These are phyloP conservation scores for Cyphomyrmex costatus DNA, from an alignment of 1,140 invertebrate species.

Conservation along the genomic window DNA sequence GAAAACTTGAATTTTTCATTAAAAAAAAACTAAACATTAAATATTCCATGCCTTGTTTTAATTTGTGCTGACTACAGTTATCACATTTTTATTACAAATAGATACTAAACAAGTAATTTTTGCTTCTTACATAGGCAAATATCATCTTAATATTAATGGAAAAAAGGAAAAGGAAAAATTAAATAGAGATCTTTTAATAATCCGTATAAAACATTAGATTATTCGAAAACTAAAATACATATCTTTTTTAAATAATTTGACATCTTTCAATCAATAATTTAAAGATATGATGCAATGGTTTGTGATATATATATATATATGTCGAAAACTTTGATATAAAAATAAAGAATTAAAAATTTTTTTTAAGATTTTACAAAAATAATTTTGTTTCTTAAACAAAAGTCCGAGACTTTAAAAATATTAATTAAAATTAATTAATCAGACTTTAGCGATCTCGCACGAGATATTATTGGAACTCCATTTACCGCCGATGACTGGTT, in stretches of 20 bases:
- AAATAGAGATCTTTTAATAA: not conserved
- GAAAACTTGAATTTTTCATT: too few species aligned
- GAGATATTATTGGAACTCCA: constrained; percentile 81
- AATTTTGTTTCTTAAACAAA: not conserved
- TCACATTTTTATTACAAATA: not conserved
- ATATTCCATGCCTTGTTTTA: too few species aligned
- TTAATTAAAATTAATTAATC: constrained; percentile 46
- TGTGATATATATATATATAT: too few species aligned
- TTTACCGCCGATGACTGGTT: constrained; percentile 66
- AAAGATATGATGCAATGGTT: not conserved
- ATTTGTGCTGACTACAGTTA: too few species aligned
- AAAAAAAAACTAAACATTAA: too few species aligned
- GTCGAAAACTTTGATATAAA: not conserved
- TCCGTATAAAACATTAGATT: not conserved
- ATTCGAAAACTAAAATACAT: not conserved
- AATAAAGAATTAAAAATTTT: not conserved
- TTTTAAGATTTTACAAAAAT: not conserved
- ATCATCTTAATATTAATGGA: not conserved
- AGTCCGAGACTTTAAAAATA: not conserved
- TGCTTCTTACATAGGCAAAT: not conserved
- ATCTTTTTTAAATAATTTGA: not conserved
- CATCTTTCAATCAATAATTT: not conserved
- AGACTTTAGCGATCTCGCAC: constrained; percentile 84
- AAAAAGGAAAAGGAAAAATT: not conserved
- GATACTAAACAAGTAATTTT: too few species aligned